Evolutionary conservation across 1,140 invertebrate genomes (phyloP).

Genomic region (Drosophila sulfurigaster): DNA sequence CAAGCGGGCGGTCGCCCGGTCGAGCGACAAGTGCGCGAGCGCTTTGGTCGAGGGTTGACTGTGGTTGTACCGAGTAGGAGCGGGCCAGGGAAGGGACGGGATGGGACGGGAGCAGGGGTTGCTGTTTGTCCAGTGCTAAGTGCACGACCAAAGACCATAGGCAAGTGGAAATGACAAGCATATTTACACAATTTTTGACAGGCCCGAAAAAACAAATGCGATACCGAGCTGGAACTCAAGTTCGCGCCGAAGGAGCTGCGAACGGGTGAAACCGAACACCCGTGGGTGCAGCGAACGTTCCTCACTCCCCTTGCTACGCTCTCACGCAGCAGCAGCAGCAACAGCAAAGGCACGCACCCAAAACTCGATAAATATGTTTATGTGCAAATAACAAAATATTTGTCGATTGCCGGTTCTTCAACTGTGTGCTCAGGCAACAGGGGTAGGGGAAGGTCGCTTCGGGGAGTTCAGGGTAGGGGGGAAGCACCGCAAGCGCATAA

Average conservation of each 20-base stretch:
- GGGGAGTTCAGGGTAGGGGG: conserved; percentile 7
- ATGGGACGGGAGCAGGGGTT: conserved; percentile 3
- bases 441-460: conserved; percentile 27
- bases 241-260: conserved; percentile 32
- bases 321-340: conserved; percentile 42
- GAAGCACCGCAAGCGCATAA: conserved; percentile 84
- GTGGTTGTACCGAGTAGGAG: conserved; percentile 3
- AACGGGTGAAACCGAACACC: conserved; percentile 82
- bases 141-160: conserved; percentile 64
- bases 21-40: conserved; percentile 70
- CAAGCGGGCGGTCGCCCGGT: conserved; percentile 32
- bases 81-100: neutral
- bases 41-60: conserved; percentile 30
- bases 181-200: conserved; percentile 85
- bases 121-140: conserved; percentile 73
- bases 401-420: conserved; percentile 72
- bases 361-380: conserved; percentile 84
- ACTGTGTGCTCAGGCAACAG: conserved; percentile 11
- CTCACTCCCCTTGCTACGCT: neutral
- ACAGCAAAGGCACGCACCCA: conserved; percentile 38
- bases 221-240: conserved; percentile 4
- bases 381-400: conserved; percentile 83
- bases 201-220: conserved; percentile 57
- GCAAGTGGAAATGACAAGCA: conserved; percentile 85
- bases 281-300: conserved; percentile 59